Percentiles rank a stretch among this genome's conserved stretches.
Conservation (phyloP, 2,888 invertebrate genomes). For the Epiblema foenella region DNA sequence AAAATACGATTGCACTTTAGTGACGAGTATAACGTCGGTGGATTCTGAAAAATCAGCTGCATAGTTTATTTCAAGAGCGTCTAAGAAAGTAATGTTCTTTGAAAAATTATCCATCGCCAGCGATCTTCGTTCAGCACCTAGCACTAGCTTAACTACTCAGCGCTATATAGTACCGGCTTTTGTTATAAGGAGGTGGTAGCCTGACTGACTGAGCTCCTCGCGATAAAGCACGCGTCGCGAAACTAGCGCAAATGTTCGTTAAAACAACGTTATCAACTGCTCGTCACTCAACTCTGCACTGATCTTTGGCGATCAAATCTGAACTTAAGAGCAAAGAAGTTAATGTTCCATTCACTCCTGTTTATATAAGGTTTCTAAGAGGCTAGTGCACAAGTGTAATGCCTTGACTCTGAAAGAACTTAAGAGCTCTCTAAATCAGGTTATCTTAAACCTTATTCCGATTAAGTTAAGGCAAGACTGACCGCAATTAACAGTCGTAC, state of each 20-base stretch:
- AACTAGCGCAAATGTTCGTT: conserved; percentile 67
- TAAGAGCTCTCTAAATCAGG: conserved; percentile 49
- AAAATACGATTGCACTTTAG: conserved; percentile 1
- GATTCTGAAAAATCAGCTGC: not conserved
- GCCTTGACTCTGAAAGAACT: conserved; percentile 53
- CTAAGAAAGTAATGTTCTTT: not conserved
- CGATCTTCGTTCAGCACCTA: conserved; percentile 60
- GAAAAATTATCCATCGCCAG: conserved; percentile 30
- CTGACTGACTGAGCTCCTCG: conserved; percentile 51
- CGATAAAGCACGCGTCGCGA: conserved; percentile 71
- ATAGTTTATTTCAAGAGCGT: not conserved
- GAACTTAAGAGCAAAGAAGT: conserved; percentile 60
- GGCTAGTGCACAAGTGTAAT: conserved; percentile 45
- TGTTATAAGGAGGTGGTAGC: conserved; percentile 58
- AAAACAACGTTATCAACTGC: conserved; percentile 65
- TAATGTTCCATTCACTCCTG: conserved; percentile 49
- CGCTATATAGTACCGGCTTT: conserved; percentile 52
- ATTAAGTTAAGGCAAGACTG: conserved; percentile 32
- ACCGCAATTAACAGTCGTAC: not conserved
- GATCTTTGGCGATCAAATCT: conserved; percentile 56
- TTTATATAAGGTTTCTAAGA: conserved; percentile 29
- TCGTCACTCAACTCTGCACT: conserved; percentile 51
- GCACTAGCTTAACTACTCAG: conserved; percentile 55
- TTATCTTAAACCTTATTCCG: conserved; percentile 51
- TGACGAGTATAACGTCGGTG: not conserved